phyloP scores from a whole-genome alignment of 2,888 invertebrate species.

The Melieria crassipennis region DNA sequence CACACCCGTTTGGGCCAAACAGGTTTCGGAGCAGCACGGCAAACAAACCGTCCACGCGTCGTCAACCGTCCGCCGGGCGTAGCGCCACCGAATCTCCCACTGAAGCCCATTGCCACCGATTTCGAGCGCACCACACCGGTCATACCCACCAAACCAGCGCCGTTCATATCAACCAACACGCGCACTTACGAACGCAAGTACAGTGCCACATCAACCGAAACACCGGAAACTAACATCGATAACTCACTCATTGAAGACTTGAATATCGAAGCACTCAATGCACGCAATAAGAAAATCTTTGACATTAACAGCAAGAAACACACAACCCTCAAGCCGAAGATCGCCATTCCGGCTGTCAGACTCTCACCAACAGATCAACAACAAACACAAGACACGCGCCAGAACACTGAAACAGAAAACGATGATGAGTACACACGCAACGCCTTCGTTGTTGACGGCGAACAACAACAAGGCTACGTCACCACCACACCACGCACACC shows the following conservation, averaged over 20 bases:
- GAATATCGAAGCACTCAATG: slow-evolving; percentile 68
- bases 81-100: slow-evolving; percentile 52
- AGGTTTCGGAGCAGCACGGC: slow-evolving; percentile 46
- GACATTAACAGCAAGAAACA: slow-evolving; percentile 66
- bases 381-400: slow-evolving; percentile 40
- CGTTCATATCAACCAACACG: slow-evolving; percentile 60
- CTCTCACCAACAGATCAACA: slow-evolving; percentile 36
- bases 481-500: slow-evolving; percentile 55
- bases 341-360: slow-evolving; percentile 33
- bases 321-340: slow-evolving; percentile 60
- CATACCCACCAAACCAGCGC: slow-evolving; percentile 56
- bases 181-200: slow-evolving; percentile 63
- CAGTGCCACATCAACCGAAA: slow-evolving; percentile 51
- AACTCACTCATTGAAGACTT: slow-evolving; percentile 64
- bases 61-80: slow-evolving; percentile 58
- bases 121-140: slow-evolving; percentile 55
- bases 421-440: slow-evolving; percentile 41
- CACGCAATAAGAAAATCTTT: slow-evolving; percentile 69
- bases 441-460: slow-evolving; percentile 28
- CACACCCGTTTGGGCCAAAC: slow-evolving; percentile 42
- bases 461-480: slow-evolving; percentile 49
- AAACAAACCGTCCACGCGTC: slow-evolving; percentile 53
- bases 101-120: slow-evolving; percentile 59
- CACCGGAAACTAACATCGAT: slow-evolving; percentile 51
- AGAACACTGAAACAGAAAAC: slow-evolving; percentile 45